Evolutionary conservation across 2,797 vertebrate genomes (phyloP), one percentile per base, ranked within the genome.

Genomic region (Enteromius thamalakanensis): DNA sequence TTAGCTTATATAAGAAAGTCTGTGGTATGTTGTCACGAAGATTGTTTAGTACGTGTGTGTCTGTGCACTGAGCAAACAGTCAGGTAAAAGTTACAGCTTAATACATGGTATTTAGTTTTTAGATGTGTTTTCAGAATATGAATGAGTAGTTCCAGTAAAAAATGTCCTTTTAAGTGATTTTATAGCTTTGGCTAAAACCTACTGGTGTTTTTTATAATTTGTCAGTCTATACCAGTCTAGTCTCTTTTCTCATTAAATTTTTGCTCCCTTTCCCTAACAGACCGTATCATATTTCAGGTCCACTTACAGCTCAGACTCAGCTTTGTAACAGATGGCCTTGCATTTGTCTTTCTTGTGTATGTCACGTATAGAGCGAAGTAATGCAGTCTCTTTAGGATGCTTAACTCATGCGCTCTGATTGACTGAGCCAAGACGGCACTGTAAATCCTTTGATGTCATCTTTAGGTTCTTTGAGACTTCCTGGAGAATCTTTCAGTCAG

Each of bases 401-500:
- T 79, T 84, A 67, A 79, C 82, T 79, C 67, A 64, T 79, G 76
- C 62, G 49, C 81, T 76, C 34, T 64, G 60, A 83, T 74, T 19
- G 26, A 37, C 34, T 70, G 76, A 84, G 53, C 67, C 67, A 79
- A 72, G 47, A 84, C 37, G 21, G 12, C 51, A 49, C 76, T 84
- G 53, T 84, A 78, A 71, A 78, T 84, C 40, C 40, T 62, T 55
- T 76, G 60, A 82, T 68, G 75, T 84, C 58, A 79, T 62, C 53
- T 71, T 14, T 17, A 6, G 40, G 67, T 78, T 84, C 82, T 29
- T 70, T 51, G 51, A 79, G 65, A 58, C 75, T 58, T 79, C 76
- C 82, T 84, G 76, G 49, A 60, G 68, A n/a, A 71, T 84, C 65
- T 77, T 84, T 77, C 68, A 79, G 26, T 71, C 65, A 71, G 77